Conservation (phyloP, 2,113 vertebrate genomes). For the Alethe diademata region DNA sequence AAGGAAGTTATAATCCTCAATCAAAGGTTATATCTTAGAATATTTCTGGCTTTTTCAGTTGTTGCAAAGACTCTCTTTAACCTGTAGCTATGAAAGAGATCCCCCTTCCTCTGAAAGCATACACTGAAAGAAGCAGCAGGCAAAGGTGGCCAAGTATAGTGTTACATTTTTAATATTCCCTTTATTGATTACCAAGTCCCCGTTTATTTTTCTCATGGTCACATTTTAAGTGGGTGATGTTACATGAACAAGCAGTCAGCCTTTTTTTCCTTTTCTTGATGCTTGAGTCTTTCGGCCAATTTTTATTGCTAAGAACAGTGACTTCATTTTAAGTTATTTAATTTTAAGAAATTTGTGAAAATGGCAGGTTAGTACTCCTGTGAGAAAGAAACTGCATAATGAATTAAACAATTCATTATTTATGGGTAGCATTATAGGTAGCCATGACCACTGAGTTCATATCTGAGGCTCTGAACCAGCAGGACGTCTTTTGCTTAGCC, state of each 20-base stretch:
- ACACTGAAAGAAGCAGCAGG: neutral
- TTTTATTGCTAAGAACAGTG: neutral
- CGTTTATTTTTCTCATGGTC: neutral
- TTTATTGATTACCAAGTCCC: neutral
- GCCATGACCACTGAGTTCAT: accelerated
- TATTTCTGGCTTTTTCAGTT: neutral
- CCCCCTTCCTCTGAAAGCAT: neutral
- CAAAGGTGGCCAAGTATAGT: neutral
- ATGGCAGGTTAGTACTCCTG: neutral
- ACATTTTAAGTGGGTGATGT: neutral
- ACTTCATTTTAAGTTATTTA: neutral
- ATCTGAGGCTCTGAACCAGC: neutral
- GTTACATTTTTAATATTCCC: neutral
- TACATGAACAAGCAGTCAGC: neutral
- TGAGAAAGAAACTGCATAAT: neutral
- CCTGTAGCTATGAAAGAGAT: neutral
- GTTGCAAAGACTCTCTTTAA: neutral
- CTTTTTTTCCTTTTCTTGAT: neutral
- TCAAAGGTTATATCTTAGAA: neutral
- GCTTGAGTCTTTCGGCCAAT: neutral
- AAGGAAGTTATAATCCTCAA: neutral
- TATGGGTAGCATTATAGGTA: neutral
- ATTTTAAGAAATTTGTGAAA: neutral
- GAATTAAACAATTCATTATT: neutral
- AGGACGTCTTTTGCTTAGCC: neutral